A percentile compares a stretch with the other conserved stretches of the same genome.
Conservation (phyloP, 2,797 vertebrate species). For the Poeciliopsis infans region DNA sequence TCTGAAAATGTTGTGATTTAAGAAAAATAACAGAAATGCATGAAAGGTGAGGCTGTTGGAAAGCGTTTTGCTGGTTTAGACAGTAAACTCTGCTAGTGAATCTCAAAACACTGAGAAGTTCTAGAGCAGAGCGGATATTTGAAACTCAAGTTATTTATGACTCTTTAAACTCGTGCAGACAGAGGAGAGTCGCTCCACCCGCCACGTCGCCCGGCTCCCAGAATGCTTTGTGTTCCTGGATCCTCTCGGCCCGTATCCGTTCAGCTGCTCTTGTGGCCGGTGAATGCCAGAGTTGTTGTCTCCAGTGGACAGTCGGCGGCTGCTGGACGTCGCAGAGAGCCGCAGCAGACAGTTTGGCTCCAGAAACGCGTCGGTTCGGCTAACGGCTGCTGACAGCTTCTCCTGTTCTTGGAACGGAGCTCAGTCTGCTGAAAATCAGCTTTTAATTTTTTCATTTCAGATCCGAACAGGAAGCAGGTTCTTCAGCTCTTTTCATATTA, state of each 20-base stretch:
- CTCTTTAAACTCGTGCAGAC: background rate
- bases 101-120: background rate
- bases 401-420: constrained; percentile 18
- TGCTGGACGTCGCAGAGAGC: constrained; percentile 6
- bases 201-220: constrained; percentile 1
- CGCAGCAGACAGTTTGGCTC: constrained; percentile 10
- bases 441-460: background rate
- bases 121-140: background rate
- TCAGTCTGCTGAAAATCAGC: accelerated
- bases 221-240: constrained; percentile 1
- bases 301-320: background rate
- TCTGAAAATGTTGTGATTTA: background rate
- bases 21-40: background rate
- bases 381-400: constrained; percentile 35
- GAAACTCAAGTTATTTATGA: background rate
- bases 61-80: background rate
- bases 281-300: constrained; percentile 40
- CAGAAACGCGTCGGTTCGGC: constrained; percentile 20
- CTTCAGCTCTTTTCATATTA: background rate
- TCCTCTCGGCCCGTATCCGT: constrained; percentile 12
- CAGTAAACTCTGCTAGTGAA: background rate
- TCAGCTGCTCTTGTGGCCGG: constrained; percentile 18
- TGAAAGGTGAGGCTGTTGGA: background rate
- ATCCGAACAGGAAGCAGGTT: background rate
- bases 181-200: background rate